Conservation (phyloP, 2,113 vertebrate genomes). For the Toxostoma redivivum region DNA sequence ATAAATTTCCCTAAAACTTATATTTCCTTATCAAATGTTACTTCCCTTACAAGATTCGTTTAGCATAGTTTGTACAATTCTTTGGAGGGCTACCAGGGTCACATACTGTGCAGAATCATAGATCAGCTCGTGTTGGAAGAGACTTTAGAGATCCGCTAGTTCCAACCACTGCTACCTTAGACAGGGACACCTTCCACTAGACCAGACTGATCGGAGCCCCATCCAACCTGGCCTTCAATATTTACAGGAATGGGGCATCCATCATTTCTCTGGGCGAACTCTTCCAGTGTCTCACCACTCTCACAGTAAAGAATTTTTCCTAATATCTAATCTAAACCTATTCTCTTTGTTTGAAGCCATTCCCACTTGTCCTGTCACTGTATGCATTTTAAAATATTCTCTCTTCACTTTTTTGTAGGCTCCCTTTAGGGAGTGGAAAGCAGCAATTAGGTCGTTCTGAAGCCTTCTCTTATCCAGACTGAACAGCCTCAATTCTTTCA, state of each 20-base stretch:
- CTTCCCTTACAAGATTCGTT: background rate
- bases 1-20: background rate
- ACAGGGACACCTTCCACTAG: background rate
- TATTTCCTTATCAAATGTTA: background rate
- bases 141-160: background rate
- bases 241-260: background rate
- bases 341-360: background rate
- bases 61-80: background rate
- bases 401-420: background rate
- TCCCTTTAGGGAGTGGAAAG: background rate
- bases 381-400: background rate
- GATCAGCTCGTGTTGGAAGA: fast-evolving
- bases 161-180: fast-evolving
- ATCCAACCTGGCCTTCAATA: background rate
- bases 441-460: background rate
- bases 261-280: background rate
- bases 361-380: background rate
- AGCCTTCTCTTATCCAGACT: background rate
- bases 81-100: background rate
- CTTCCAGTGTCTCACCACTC: background rate
- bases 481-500: background rate
- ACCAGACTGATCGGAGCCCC: background rate
- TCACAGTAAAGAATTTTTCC: background rate
- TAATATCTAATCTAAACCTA: background rate
- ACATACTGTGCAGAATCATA: background rate